These are phyloP conservation scores for Cyanoderma ruficeps DNA, from an alignment of 2,113 vertebrate genomes.

Conservation along the genomic window DNA sequence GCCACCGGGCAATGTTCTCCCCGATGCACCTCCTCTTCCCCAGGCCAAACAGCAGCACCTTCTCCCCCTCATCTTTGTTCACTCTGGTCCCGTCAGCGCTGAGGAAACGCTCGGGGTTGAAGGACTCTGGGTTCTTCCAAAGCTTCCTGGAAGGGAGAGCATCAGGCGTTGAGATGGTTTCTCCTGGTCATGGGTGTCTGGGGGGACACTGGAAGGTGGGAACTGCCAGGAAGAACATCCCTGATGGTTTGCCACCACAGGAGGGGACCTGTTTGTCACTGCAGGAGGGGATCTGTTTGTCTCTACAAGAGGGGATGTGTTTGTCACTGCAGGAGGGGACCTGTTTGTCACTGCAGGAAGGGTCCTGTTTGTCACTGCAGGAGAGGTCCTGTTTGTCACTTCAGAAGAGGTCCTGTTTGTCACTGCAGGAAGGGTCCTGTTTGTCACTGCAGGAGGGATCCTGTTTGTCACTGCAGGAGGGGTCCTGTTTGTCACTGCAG, in stretches of 20 bases:
- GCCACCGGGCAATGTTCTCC: conserved; percentile 81
- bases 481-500: too few species aligned
- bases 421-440: not conserved
- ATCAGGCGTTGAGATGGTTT: not conserved
- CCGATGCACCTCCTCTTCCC: conserved; percentile 91
- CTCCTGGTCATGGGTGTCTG: accelerated
- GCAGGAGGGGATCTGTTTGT: too few species aligned
- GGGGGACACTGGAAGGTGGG: not conserved
- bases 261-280: not conserved
- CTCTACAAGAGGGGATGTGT: not conserved
- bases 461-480: not conserved
- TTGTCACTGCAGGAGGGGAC: too few species aligned
- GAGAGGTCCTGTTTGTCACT: not conserved
- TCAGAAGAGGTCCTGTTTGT: not conserved
- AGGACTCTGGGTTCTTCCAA: conserved; percentile 87
- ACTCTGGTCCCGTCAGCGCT: conserved; percentile 70
- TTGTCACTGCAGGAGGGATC: not conserved
- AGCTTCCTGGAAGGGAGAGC: conserved; percentile 73
- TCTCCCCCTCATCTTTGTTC: conserved; percentile 80
- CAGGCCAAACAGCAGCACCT: conserved; percentile 82
- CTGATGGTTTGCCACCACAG: not conserved
- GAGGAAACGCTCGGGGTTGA: conserved; percentile 89
- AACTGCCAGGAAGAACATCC: not conserved
- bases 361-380: too few species aligned
- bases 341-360: too few species aligned